Evolutionary conservation across 2,113 vertebrate species (phyloP), one percentile per base, ranked within the genome.

Genomic region (Mesembrinibis cayennensis): DNA sequence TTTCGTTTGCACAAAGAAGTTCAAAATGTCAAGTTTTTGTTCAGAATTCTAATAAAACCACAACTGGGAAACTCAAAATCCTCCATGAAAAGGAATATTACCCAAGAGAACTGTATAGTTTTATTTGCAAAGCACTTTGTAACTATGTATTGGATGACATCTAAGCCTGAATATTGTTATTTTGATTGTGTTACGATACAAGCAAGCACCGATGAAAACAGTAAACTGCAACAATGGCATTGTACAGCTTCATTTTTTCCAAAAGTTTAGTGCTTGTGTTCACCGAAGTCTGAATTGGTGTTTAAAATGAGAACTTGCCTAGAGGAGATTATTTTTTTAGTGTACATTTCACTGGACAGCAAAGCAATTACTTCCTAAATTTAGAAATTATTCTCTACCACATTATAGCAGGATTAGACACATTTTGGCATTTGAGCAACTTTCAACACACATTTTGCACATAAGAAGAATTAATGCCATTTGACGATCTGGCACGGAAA

Each of bases 321-420:
- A 19, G 58, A 88, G 93, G 77, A 92, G 63, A 49, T 77, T 7
- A 6, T 49, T 49, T 49, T 71, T 91, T 59, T 34, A 36, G 58
- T 73, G 50, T 82, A 32, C 29, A 10, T 95, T 96, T 97, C 82
- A 62, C 65, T 90, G 87, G 95, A 45, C 77, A 94, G 52, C 58
- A 82, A 84, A 95, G 79, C 87, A 92, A 90, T 96, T 78, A 73
- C 34, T 36, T 87, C 72, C 90, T 90, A 93, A 95, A 95, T 95
- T 94, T 95, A 91, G 92, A 91, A 87, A 85, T 92, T 61, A 44
- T 38, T 89, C 47, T 62, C 49, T 76, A 9, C 56, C 36, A 32
- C 32, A 4, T 76, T 47, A 40, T 11, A 74, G 79, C 61, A 74
- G 67, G 42, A 47, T 81, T 67, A 52, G 82, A 70, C 70, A 40